phyloP scores from a whole-genome alignment of 2,113 vertebrate species.

The Furnarius figulus region DNA sequence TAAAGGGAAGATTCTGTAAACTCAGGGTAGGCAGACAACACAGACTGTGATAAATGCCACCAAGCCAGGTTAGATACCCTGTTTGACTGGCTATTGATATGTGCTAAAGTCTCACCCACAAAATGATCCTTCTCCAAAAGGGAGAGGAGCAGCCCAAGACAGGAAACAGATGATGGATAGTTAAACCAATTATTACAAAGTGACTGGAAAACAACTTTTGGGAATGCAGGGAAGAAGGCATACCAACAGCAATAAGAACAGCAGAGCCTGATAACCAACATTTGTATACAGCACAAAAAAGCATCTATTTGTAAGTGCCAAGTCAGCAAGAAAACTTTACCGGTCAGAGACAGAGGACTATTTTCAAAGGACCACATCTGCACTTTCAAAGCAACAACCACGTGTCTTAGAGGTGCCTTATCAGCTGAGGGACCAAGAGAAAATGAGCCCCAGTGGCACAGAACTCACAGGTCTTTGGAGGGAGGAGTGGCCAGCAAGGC shows the following conservation, averaged over 20 bases:
- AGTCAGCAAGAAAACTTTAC: not conserved
- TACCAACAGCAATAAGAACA: not conserved
- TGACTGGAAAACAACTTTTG: not conserved
- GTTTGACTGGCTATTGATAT: not conserved
- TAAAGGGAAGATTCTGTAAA: not conserved
- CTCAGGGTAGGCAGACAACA: not conserved
- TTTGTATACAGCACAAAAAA: not conserved
- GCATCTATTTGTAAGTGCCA: not conserved
- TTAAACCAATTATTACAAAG: not conserved
- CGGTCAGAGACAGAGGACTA: accelerated
- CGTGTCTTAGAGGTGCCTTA: not conserved
- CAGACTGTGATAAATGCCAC: not conserved
- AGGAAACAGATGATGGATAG: not conserved
- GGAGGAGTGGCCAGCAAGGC: not conserved
- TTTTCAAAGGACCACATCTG: not conserved
- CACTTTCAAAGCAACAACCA: not conserved
- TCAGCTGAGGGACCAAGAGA: not conserved
- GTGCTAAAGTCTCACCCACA: not conserved
- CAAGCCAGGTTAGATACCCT: not conserved
- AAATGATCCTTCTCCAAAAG: not conserved
- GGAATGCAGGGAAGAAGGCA: not conserved
- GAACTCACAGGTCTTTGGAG: not conserved
- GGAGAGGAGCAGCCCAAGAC: not conserved
- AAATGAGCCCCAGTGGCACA: not conserved
- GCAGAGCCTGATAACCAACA: not conserved